phyloP scores from a whole-genome alignment of 2,797 vertebrate genomes.

The Taenioides sp. region DNA sequence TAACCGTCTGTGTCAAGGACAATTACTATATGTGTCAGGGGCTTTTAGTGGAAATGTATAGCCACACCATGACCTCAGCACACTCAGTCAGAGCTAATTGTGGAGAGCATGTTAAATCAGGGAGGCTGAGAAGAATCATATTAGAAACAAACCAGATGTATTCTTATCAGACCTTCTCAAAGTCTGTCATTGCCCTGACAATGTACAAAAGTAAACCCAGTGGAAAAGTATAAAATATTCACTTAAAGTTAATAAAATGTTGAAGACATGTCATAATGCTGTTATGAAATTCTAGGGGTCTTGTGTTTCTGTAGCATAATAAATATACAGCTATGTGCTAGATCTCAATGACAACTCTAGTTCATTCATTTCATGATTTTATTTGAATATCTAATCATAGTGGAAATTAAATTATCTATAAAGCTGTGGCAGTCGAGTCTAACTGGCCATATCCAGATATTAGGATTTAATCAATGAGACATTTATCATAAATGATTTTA shows the following conservation, averaged over 20 bases:
- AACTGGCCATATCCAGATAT: background rate
- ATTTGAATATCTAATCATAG: no score
- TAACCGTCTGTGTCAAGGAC: conserved; percentile 28
- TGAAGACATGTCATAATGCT: background rate
- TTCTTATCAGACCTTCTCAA: conserved; percentile 22
- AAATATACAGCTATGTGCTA: background rate
- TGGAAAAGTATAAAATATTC: background rate
- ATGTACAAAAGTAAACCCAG: background rate
- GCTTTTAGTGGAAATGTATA: conserved; percentile 16
- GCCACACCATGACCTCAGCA: conserved; percentile 12
- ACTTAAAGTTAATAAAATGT: background rate
- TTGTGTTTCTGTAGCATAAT: background rate
- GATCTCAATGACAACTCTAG: background rate
- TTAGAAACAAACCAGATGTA: conserved; percentile 12
- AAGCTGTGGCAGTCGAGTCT: background rate
- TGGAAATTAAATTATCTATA: background rate
- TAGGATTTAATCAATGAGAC: background rate
- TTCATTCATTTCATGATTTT: background rate
- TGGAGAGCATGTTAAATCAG: conserved; percentile 28
- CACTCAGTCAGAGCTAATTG: conserved; percentile 17
- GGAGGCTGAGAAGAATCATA: conserved; percentile 5
- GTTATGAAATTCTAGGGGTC: background rate
- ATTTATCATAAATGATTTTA: no score
- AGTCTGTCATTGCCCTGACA: conserved; percentile 27
- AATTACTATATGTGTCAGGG: conserved; percentile 19